Conservation (phyloP, 2,113 vertebrate species). For the Carassius gibelio region DNA sequence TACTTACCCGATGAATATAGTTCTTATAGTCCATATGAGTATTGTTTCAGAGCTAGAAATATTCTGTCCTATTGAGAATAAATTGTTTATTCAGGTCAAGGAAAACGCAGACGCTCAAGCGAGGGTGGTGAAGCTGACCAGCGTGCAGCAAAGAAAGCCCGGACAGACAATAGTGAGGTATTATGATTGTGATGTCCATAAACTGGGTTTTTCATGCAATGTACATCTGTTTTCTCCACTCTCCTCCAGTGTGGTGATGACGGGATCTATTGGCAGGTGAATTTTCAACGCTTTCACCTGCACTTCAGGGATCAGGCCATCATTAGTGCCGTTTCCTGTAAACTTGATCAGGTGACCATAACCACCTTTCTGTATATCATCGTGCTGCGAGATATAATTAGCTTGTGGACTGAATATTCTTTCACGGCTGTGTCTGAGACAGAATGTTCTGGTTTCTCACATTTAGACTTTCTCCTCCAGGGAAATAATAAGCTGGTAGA, state of each 20-base stretch:
- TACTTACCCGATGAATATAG: background rate
- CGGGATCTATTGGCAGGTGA: slow-evolving; percentile 93
- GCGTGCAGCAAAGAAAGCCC: slow-evolving; percentile 68
- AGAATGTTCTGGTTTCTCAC: slow-evolving; percentile 16
- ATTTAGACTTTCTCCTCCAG: background rate
- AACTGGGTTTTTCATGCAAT: background rate
- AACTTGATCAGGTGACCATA: slow-evolving; percentile 86
- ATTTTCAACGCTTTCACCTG: slow-evolving; percentile 92
- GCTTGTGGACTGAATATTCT: slow-evolving; percentile 17
- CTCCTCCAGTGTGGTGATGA: slow-evolving; percentile 79
- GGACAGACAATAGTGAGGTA: slow-evolving; percentile 62
- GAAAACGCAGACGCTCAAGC: slow-evolving; percentile 80
- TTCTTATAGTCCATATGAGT: no score
- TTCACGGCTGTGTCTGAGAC: background rate
- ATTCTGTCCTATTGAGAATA: background rate
- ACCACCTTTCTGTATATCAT: background rate
- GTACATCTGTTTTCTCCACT: background rate
- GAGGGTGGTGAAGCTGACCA: slow-evolving; percentile 76
- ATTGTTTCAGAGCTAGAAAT: no score
- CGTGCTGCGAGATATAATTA: slow-evolving; percentile 1
- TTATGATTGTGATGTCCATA: background rate
- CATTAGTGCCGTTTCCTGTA: slow-evolving; percentile 86
- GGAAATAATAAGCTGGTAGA: background rate
- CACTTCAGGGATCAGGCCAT: slow-evolving; percentile 92
- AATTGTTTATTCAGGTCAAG: slow-evolving; percentile 73